Base-by-base conservation (phyloP, 2,797 vertebrate species). In the Labeo calbasu region DNA sequence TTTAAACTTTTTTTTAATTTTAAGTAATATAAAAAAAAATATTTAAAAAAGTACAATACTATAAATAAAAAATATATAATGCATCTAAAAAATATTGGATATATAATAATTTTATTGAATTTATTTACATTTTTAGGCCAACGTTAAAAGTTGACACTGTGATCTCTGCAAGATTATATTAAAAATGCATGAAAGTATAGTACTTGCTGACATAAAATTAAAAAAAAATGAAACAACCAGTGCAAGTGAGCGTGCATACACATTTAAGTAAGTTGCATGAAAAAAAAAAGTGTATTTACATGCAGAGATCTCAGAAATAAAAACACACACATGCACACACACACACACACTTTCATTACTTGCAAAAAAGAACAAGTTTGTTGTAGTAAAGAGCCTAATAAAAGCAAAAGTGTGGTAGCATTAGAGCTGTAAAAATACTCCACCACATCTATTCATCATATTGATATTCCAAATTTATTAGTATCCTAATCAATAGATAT, bases 391-490 rank as follows among this genome's bases (percentile, higher is more conserved):
- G 19, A n/a, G 17, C 19, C 55, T 63, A 40, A 53, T 84, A 81
- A 80, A 78, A 55, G 63, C 77, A 50, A 68, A 48, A 59, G 15
- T 53, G 77, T 72, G 83, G 77, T 57, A 70, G 78, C 36, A 53
- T 79, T n/a, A 10, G 13, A 48, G 69, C 80, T 17, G 57, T 83
- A 40, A 43, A 43, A 84, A 80, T 79, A 71, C 84, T 82, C 69
- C 25, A 40, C 17, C 57, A 5, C 71, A 73, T 84, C 79, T 82
- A 77, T 82, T 72, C 66, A 86, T 73, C 79, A 84, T 57, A 83
- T 57, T 81, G 85, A 87, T 84, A 86, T 80, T 69, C 73, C 28
- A 86, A 57, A 89, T 87, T 80, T 86, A 87, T 89, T 83, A 89
- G 71, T 80, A 65, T 84, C 68, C 46, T 53, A 84, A 86, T 89